These are phyloP conservation scores for Harpagifer antarcticus DNA, from an alignment of 2,797 vertebrate genomes.

Conservation along the genomic window DNA sequence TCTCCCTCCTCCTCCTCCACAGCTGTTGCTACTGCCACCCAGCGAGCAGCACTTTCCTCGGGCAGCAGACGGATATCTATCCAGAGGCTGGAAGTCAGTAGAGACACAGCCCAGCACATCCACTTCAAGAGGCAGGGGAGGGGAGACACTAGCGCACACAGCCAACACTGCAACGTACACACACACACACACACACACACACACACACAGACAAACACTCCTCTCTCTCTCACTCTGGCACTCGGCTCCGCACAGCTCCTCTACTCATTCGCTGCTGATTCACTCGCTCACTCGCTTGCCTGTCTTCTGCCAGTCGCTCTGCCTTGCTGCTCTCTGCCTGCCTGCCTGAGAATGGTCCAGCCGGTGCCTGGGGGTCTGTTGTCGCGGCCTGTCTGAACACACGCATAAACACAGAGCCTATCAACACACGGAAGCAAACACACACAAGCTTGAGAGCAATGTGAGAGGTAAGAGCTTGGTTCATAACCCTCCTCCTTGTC, in stretches of 20 bases:
- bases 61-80: constrained; percentile 76
- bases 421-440: constrained; percentile 71
- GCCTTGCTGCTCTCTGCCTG: constrained; percentile 77
- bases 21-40: constrained; percentile 83
- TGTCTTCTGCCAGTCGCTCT: constrained; percentile 77
- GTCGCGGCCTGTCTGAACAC: constrained; percentile 87
- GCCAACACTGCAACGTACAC: constrained; percentile 72
- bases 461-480: constrained; percentile 86
- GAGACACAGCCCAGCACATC: constrained; percentile 71
- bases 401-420: constrained; percentile 76
- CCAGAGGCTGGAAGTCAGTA: constrained; percentile 72
- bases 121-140: constrained; percentile 76
- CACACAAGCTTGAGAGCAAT: constrained; percentile 80
- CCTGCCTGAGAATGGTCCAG: constrained; percentile 87
- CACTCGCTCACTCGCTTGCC: constrained; percentile 78
- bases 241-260: constrained; percentile 77
- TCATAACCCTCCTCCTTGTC: constrained; percentile 69
- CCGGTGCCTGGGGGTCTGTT: constrained; percentile 88
- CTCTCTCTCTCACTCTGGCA: constrained; percentile 69
- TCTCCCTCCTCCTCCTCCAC: constrained; percentile 63
- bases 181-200: constrained; percentile 36
- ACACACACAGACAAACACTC: constrained; percentile 21
- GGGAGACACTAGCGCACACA: constrained; percentile 78
- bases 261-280: constrained; percentile 80
- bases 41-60: constrained; percentile 70